phyloP scores from a whole-genome alignment of 1,140 invertebrate species.

The Nebria ingens region DNA sequence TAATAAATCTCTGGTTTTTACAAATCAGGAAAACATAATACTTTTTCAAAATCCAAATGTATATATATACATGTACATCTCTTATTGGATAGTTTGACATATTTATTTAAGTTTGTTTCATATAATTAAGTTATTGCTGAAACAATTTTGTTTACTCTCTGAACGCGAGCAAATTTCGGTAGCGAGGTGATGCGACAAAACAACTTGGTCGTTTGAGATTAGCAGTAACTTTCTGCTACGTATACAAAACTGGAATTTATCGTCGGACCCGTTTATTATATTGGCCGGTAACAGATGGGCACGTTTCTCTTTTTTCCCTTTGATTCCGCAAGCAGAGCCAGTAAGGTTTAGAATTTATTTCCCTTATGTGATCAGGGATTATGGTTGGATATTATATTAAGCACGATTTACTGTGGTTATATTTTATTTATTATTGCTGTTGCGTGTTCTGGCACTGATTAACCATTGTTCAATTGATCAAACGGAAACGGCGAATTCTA shows the following conservation, averaged over 20 bases:
- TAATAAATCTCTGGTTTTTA: too few relatives aligned
- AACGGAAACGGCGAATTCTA: too few relatives aligned
- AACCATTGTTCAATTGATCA: too few relatives aligned
- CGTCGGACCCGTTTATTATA: constrained; percentile 17
- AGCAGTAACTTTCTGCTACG: constrained; percentile 18
- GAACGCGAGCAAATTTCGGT: not conserved
- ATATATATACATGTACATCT: too few relatives aligned
- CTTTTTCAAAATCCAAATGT: too few relatives aligned
- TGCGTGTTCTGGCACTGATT: too few relatives aligned
- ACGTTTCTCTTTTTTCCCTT: not conserved
- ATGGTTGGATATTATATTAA: constrained; percentile 6
- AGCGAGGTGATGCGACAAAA: not conserved
- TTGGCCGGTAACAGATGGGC: constrained; percentile 16
- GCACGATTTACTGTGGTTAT: constrained; percentile 6
- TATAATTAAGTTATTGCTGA: too few relatives aligned
- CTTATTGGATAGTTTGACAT: too few relatives aligned
- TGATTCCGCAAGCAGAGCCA: too few relatives aligned
- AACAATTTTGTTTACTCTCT: not conserved
- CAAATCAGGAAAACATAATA: too few relatives aligned
- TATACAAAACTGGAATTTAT: constrained; percentile 20
- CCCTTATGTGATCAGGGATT: not conserved
- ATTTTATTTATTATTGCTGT: too few relatives aligned
- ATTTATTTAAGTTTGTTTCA: too few relatives aligned
- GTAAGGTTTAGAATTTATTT: constrained; percentile 3
- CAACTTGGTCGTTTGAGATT: not conserved